Evolutionary conservation across 2,113 vertebrate genomes (phyloP).

Genomic region (Rattus norvegicus): GRCr8 NC_086026.1:105355001-105355500

Average conservation of each 20-base stretch:
- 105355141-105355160: not conserved
- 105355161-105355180: not conserved
- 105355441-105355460: not conserved
- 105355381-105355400: conserved; percentile 18
- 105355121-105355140: conserved; percentile 32
- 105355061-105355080: not conserved
- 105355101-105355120: conserved; percentile 33
- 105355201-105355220: conserved; percentile 26
- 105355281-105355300: conserved; percentile 21
- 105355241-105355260: not conserved
- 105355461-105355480: not conserved
- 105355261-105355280: not conserved
- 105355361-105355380: not conserved
- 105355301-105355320: conserved; percentile 10
- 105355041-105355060: not conserved
- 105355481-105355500: not conserved
- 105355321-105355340: not conserved
- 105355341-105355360: conserved; percentile 10
- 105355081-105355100: not conserved
- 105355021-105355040: not conserved
- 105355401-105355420: not conserved
- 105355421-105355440: not conserved
- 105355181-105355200: not conserved
- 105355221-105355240: conserved; percentile 20
- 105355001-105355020: not conserved